Percentiles rank a stretch among this genome's conserved stretches.
Evolutionary conservation across 2,113 vertebrate genomes (phyloP).

Genomic region (Phalacrocorax aristotelis): DNA sequence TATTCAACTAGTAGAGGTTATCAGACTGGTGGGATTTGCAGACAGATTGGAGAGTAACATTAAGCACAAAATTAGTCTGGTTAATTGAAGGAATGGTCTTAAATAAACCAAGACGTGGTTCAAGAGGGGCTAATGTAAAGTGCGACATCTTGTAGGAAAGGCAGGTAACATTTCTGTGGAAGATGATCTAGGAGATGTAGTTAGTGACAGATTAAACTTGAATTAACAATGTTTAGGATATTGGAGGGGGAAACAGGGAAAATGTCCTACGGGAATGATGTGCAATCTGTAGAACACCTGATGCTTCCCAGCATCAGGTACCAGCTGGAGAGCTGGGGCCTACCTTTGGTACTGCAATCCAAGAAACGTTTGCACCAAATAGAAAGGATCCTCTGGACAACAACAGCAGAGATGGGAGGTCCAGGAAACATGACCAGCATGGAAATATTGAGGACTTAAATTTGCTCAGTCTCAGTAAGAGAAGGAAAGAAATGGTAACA

Average conservation of each 20-base stretch:
- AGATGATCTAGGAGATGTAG: neutral
- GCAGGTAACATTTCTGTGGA: neutral
- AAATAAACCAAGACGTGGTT: neutral
- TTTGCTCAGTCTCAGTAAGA: neutral
- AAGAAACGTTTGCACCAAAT: neutral
- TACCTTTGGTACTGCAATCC: neutral
- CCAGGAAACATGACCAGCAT: neutral
- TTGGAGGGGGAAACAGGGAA: fast-evolving
- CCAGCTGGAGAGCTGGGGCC: neutral
- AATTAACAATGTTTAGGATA: neutral
- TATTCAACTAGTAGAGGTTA: neutral
- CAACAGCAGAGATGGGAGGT: neutral
- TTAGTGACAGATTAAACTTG: neutral
- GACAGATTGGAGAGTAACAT: neutral
- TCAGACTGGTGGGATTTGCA: neutral
- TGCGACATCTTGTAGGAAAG: neutral
- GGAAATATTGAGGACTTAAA: neutral
- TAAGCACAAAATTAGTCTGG: neutral
- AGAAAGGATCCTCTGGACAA: neutral
- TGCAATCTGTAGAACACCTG: neutral
- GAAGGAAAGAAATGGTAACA: neutral
- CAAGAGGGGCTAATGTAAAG: neutral
- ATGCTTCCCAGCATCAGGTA: neutral
- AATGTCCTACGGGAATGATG: neutral
- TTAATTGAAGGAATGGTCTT: neutral